A percentile compares a stretch with the other conserved stretches of the same genome.
Evolutionary conservation across 2,113 vertebrate species (phyloP).

Genomic region (Menura novaehollandiae): DNA sequence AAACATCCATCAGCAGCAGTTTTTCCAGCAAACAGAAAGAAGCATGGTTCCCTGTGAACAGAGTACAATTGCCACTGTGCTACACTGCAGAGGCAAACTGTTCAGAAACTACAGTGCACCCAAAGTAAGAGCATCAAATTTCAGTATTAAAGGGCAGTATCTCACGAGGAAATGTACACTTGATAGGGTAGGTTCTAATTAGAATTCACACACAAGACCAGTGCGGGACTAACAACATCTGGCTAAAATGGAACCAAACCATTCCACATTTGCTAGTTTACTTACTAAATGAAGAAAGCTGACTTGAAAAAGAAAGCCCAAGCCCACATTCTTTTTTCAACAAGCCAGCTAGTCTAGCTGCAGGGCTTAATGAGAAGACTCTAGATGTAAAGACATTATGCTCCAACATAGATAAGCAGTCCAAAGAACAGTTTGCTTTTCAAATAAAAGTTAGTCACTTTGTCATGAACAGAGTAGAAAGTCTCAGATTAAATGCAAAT

Average conservation of each 20-base stretch:
- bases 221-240: not conserved
- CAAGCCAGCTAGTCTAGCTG: not conserved
- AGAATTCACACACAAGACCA: not conserved
- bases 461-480: not conserved
- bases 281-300: not conserved
- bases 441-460: not conserved
- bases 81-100: not conserved
- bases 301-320: not conserved
- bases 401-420: not conserved
- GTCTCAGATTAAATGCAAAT: not conserved
- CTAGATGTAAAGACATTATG: not conserved
- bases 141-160: not conserved
- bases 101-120: not conserved
- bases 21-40: not conserved
- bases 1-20: not conserved
- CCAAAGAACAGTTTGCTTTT: constrained; percentile 33
- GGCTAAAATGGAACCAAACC: not conserved
- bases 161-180: not conserved
- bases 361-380: not conserved
- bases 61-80: not conserved
- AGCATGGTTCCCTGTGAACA: not conserved
- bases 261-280: not conserved
- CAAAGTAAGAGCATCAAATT: not conserved
- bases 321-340: not conserved
- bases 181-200: not conserved